These are phyloP conservation scores for Bombus terrestris DNA, from an alignment of 1,140 invertebrate species.

Conservation along the genomic window DNA sequence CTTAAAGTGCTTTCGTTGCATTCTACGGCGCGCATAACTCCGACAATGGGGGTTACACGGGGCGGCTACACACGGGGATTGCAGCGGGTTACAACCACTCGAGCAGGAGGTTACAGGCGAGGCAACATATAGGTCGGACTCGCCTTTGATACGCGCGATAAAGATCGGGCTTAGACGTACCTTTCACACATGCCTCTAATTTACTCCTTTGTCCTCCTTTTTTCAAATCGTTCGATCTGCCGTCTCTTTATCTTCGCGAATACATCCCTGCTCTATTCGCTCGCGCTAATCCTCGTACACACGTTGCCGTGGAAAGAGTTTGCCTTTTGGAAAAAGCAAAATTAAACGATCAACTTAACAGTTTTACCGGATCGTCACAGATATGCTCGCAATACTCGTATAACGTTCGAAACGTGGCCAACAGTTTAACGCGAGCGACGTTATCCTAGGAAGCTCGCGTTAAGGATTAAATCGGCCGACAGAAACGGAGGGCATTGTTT, in stretches of 20 bases:
- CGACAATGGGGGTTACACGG: slow-evolving; percentile 62
- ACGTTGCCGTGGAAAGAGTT: neutral
- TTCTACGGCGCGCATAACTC: slow-evolving; percentile 55
- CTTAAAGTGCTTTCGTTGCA: slow-evolving; percentile 73
- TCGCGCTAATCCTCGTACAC: no score
- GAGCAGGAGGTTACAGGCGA: slow-evolving; percentile 60
- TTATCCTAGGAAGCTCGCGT: slow-evolving; percentile 8
- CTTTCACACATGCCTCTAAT: slow-evolving; percentile 52
- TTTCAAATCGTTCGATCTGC: neutral
- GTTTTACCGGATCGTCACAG: no score
- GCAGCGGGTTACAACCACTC: slow-evolving; percentile 66
- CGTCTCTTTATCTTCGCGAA: neutral
- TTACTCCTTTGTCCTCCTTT: slow-evolving; percentile 3
- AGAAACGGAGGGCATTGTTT: slow-evolving; percentile 37
- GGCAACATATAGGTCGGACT: slow-evolving; percentile 66
- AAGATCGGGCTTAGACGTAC: slow-evolving; percentile 54
- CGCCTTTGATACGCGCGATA: slow-evolving; percentile 42
- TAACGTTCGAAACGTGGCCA: neutral
- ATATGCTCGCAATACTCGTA: no score
- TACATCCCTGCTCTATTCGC: neutral
- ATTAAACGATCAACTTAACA: accelerated
- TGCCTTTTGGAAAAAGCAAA: neutral
- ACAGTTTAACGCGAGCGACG: neutral
- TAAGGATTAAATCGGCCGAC: slow-evolving; percentile 47
- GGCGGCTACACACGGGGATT: slow-evolving; percentile 34